These are phyloP conservation scores for Eristalis intricaria DNA, from an alignment of 2,888 invertebrate species.

Conservation along the genomic window DNA sequence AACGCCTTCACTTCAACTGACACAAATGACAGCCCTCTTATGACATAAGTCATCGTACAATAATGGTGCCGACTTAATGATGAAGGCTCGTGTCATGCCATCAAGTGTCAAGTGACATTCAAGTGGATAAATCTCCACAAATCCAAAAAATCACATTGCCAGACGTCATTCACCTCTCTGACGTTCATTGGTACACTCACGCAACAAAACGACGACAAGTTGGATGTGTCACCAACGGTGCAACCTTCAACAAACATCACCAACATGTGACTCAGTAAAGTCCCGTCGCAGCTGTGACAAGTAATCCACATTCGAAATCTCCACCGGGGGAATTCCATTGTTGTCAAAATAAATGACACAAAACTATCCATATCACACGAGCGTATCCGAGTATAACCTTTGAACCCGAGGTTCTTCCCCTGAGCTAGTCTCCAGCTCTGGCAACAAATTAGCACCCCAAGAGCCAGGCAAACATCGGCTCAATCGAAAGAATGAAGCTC, in stretches of 20 bases:
- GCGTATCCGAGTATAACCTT: background rate
- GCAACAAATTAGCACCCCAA: background rate
- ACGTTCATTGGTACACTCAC: background rate
- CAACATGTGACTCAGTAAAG: background rate
- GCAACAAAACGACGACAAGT: background rate
- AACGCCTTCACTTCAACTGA: background rate
- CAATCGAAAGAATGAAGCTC: background rate
- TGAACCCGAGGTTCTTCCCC: background rate
- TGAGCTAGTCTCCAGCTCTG: background rate
- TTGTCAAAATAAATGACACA: background rate
- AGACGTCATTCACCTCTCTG: background rate
- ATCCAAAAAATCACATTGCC: background rate
- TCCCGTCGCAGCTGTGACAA: background rate
- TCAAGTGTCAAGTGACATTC: background rate
- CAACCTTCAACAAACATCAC: background rate
- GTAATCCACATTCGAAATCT: background rate
- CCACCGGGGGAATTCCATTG: background rate
- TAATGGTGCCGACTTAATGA: background rate
- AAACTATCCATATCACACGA: background rate
- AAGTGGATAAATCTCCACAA: background rate
- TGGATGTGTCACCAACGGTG: background rate
- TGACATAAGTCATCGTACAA: background rate
- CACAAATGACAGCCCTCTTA: background rate
- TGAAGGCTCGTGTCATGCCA: background rate
- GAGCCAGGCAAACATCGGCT: background rate